Conservation (phyloP, 2,888 invertebrate species). For the Beris chalybata region DNA sequence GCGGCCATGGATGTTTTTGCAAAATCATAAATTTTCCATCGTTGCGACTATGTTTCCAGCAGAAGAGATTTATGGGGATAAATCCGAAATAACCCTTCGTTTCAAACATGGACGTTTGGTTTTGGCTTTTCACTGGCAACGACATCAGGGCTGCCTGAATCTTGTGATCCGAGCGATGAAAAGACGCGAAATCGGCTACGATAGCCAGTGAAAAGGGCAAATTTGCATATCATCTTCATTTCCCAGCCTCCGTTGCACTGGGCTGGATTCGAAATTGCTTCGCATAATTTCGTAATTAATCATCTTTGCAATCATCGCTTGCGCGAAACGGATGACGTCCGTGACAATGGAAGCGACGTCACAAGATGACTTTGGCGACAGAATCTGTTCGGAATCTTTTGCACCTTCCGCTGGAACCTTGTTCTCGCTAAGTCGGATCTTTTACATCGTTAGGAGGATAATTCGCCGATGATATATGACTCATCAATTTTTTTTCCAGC, state of each 20-base stretch:
- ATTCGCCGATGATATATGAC: constrained; percentile 37
- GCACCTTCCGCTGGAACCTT: constrained; percentile 34
- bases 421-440: constrained; percentile 29
- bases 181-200: constrained; percentile 10
- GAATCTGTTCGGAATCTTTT: constrained; percentile 32
- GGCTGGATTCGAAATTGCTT: constrained; percentile 37
- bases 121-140: constrained; percentile 22
- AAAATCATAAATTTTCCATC: constrained; percentile 38
- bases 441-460: constrained; percentile 20
- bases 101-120: constrained; percentile 29
- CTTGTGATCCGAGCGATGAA: constrained; percentile 29
- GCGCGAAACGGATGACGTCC: constrained; percentile 35
- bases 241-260: constrained; percentile 23
- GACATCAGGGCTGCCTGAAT: constrained; percentile 4
- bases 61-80: constrained; percentile 36
- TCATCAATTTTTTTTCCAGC: constrained; percentile 35
- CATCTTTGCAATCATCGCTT: constrained; percentile 37
- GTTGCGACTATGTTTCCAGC: constrained; percentile 34
- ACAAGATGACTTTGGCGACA: constrained; percentile 31
- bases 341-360: constrained; percentile 32
- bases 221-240: constrained; percentile 39
- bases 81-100: constrained; percentile 36
- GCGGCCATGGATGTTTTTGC: constrained; percentile 4
- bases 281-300: constrained; percentile 40
- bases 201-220: constrained; percentile 30